A percentile compares a stretch with the other conserved stretches of the same genome.
Evolutionary conservation across 2,113 vertebrate genomes (phyloP).

Genomic region (Promerops cafer): DNA sequence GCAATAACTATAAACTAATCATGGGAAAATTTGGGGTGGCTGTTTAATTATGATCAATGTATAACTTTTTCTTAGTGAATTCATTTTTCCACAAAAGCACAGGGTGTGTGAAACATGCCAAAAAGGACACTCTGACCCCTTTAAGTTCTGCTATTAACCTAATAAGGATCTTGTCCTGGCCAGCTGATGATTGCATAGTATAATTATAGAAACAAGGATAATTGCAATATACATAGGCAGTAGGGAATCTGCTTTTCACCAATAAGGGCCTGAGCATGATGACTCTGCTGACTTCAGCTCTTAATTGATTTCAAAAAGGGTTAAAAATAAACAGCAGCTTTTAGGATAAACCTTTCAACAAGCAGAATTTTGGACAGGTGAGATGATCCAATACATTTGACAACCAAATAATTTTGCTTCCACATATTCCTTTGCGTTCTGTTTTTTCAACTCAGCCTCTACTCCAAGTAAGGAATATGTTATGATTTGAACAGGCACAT

Average conservation of each 20-base stretch:
- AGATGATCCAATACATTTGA: not conserved
- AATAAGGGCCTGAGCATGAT: not conserved
- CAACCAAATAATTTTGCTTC: not conserved
- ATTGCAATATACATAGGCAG: conserved; percentile 23
- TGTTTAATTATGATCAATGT: conserved; percentile 42
- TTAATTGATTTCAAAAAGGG: not conserved
- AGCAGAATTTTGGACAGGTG: not conserved
- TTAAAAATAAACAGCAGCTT: not conserved
- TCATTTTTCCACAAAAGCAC: conserved; percentile 58
- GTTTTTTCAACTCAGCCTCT: not conserved
- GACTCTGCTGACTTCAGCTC: not conserved
- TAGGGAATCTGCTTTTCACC: not conserved
- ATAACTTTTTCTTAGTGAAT: conserved; percentile 50
- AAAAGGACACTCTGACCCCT: conserved; percentile 72
- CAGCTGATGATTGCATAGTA: conserved; percentile 55
- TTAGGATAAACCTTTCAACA: not conserved
- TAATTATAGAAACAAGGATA: conserved; percentile 71
- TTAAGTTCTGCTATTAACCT: conserved; percentile 67
- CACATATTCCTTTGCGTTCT: not conserved
- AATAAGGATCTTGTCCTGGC: conserved; percentile 69
- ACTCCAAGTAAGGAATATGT: not conserved
- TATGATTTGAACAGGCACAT: not conserved
- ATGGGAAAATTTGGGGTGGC: not conserved
- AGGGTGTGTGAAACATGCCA: conserved; percentile 34
- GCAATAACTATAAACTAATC: conserved; percentile 3